These are phyloP conservation scores for Epizoanthus stellaris DNA, from an alignment of 92 coral and sea anemone genomes.

Conservation along the genomic window DNA sequence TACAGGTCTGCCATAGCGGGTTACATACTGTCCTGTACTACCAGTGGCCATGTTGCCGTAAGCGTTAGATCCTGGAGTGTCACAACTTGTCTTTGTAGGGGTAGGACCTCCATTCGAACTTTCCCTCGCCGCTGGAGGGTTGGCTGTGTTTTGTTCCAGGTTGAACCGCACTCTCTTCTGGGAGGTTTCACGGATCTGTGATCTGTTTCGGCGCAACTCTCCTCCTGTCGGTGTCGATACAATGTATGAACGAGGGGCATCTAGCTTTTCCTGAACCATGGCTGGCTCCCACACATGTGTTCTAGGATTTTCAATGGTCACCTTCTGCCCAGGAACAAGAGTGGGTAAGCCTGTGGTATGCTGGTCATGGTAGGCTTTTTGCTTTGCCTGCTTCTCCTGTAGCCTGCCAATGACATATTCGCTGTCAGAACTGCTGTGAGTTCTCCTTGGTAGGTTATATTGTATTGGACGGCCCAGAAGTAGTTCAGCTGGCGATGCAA, in stretches of 20 bases:
- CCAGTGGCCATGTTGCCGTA: background rate
- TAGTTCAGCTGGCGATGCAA: constrained; percentile 26
- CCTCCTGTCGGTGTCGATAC: background rate
- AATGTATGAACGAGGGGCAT: constrained; percentile 1
- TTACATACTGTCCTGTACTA: background rate
- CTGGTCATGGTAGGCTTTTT: background rate
- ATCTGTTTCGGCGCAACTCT: background rate
- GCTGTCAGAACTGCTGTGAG: background rate
- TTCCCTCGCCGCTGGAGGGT: background rate
- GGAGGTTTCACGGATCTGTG: background rate
- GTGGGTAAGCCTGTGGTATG: background rate
- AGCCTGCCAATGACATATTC: background rate
- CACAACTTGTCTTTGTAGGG: background rate
- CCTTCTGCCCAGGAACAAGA: background rate
- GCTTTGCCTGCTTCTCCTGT: background rate
- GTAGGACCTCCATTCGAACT: background rate
- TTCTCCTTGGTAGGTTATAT: constrained; percentile 23
- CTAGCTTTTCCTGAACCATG: background rate
- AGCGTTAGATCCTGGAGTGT: background rate
- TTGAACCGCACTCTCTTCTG: constrained; percentile 17
- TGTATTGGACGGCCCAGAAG: constrained; percentile 15
- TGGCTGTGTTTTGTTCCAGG: background rate
- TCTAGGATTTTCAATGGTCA: background rate
- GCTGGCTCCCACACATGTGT: background rate
- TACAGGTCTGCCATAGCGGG: background rate